These are phyloP conservation scores for Chelonus formosanus DNA, from an alignment of 2,888 invertebrate species.

Conservation along the genomic window DNA sequence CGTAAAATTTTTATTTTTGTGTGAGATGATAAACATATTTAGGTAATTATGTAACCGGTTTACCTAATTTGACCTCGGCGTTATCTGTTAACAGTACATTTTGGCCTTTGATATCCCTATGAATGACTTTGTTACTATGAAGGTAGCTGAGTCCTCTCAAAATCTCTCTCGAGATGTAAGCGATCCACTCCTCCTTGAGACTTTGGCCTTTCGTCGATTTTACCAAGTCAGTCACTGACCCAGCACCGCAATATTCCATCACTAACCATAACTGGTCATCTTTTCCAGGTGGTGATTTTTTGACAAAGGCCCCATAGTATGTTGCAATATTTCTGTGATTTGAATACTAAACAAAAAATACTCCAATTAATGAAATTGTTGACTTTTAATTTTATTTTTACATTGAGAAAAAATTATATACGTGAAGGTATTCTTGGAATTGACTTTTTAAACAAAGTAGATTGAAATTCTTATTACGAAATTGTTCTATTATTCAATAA, in stretches of 20 bases:
- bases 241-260: constrained; percentile 99
- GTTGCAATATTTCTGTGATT: constrained; percentile 99
- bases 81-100: constrained; percentile 99
- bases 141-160: constrained; percentile 95
- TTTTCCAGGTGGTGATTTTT: constrained; percentile 97
- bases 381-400: too few relatives aligned
- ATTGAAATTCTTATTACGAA: not conserved
- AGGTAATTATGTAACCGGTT: constrained; percentile 33
- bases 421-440: too few relatives aligned
- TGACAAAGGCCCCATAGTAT: constrained; percentile 99
- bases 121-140: constrained; percentile 98
- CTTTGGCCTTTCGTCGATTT: constrained; percentile 99
- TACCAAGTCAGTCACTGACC: constrained; percentile 98
- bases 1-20: too few relatives aligned
- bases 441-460: too few relatives aligned
- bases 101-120: constrained; percentile 99
- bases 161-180: constrained; percentile 97
- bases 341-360: constrained; percentile 74
- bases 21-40: not conserved
- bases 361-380: too few relatives aligned
- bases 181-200: constrained; percentile 99
- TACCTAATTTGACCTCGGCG: constrained; percentile 98
- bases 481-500: not conserved
- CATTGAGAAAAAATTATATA: too few relatives aligned
- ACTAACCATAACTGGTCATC: constrained; percentile 99